Percentiles rank a stretch among this genome's conserved stretches.
Evolutionary conservation across 2,113 vertebrate species (phyloP).

Genomic region (Euleptes europaea): DNA sequence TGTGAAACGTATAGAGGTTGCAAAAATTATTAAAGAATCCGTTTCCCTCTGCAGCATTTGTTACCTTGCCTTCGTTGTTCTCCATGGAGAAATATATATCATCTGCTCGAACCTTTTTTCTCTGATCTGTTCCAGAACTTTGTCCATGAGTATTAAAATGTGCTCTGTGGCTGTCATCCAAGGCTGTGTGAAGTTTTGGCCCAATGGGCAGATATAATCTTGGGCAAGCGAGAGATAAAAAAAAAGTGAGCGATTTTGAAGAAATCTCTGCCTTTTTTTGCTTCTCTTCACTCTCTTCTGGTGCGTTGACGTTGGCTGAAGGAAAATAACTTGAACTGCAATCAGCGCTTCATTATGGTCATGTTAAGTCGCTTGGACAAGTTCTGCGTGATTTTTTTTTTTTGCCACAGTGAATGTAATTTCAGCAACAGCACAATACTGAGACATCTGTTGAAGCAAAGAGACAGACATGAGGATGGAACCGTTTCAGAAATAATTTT

Average conservation of each 20-base stretch:
- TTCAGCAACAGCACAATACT: constrained; percentile 27
- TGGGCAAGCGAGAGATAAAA: constrained; percentile 48
- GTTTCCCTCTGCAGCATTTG: no score
- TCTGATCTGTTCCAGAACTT: background rate
- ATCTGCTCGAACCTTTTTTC: background rate
- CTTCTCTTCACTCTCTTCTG: constrained; percentile 46
- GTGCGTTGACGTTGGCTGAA: constrained; percentile 8
- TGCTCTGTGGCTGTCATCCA: background rate
- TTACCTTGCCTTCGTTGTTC: background rate
- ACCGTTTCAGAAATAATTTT: constrained; percentile 25
- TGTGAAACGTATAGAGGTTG: no score
- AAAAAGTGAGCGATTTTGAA: background rate
- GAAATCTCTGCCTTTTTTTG: constrained; percentile 36
- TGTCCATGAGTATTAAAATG: constrained; percentile 3
- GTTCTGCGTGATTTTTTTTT: constrained; percentile 46
- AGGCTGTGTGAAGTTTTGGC: constrained; percentile 37
- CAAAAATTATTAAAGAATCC: no score
- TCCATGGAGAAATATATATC: background rate
- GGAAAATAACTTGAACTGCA: constrained; percentile 56
- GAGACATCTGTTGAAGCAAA: constrained; percentile 31
- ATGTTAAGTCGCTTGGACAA: constrained; percentile 46
- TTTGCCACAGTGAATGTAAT: constrained; percentile 33
- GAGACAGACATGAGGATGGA: background rate
- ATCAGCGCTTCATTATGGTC: constrained; percentile 63
- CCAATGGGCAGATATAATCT: constrained; percentile 32